A percentile compares a stretch with the other conserved stretches of the same genome.
These are phyloP conservation scores for Falco novaeseelandiae DNA, from an alignment of 2,797 vertebrate genomes.

Conservation along the genomic window DNA sequence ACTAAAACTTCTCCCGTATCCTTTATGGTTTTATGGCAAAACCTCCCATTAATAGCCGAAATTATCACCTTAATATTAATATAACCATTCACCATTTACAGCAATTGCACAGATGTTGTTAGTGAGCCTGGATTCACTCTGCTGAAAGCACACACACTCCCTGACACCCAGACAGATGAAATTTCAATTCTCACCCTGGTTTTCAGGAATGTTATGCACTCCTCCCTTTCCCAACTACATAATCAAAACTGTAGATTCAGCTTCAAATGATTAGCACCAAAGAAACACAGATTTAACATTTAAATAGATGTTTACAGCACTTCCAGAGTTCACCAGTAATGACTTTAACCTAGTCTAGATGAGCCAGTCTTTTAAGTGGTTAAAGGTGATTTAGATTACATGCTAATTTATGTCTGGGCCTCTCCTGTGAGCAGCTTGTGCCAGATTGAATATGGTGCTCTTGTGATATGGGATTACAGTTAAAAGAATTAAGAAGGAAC, in stretches of 20 bases:
- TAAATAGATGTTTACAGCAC: neutral
- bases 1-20: neutral
- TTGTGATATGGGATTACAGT: constrained; percentile 39
- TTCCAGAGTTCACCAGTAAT: neutral
- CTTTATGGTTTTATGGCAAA: neutral
- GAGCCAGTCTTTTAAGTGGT: neutral
- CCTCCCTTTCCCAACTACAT: neutral
- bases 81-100: neutral
- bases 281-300: neutral
- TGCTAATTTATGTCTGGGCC: constrained; percentile 9
- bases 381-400: constrained; percentile 16
- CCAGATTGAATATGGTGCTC: constrained; percentile 24
- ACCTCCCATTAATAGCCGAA: neutral
- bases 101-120: neutral
- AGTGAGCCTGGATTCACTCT: neutral
- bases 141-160: neutral
- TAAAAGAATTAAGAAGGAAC: constrained; percentile 31
- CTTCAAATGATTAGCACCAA: neutral
- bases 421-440: constrained; percentile 3
- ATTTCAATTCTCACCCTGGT: neutral
- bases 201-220: neutral
- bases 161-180: neutral
- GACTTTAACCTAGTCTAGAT: neutral
- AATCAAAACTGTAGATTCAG: neutral
- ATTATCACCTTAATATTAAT: neutral